Evolutionary conservation across 2,888 invertebrate genomes (phyloP).

Genomic region (Bombylius major): DNA sequence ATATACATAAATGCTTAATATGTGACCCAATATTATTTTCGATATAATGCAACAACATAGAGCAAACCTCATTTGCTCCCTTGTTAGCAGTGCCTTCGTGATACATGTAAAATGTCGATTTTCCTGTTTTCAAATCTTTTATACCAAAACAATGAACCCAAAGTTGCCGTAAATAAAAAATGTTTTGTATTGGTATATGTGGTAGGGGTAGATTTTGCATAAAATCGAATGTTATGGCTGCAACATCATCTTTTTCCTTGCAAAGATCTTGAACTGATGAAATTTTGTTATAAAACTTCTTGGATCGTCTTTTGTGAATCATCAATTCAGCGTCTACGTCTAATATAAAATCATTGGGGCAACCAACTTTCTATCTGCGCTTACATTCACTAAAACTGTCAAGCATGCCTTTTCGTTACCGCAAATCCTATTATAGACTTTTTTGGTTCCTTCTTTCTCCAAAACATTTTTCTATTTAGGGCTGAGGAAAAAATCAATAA

Average conservation of each 20-base stretch:
- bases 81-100: slow-evolving; percentile 11
- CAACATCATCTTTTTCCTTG: neutral
- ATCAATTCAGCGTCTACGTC: neutral
- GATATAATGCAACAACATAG: neutral
- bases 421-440: too few relatives aligned
- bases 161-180: slow-evolving; percentile 13
- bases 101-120: slow-evolving; percentile 13
- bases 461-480: too few relatives aligned
- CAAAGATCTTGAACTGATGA: neutral
- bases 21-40: neutral
- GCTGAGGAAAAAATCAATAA: too few relatives aligned
- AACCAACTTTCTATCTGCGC: too few relatives aligned
- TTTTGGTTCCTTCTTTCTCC: too few relatives aligned
- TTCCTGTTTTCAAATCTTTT: slow-evolving; percentile 13
- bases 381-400: too few relatives aligned
- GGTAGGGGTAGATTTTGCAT: slow-evolving; percentile 14
- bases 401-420: too few relatives aligned
- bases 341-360: too few relatives aligned
- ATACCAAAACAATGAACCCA: slow-evolving; percentile 16
- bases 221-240: slow-evolving; percentile 16
- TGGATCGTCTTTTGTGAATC: neutral
- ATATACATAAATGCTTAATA: too few relatives aligned
- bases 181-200: slow-evolving; percentile 5
- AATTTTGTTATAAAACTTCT: slow-evolving; percentile 3
- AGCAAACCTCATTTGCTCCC: slow-evolving; percentile 1